Conservation (phyloP, 2,113 vertebrate species). For the Sinocyclocheilus anshuiensis region DNA sequence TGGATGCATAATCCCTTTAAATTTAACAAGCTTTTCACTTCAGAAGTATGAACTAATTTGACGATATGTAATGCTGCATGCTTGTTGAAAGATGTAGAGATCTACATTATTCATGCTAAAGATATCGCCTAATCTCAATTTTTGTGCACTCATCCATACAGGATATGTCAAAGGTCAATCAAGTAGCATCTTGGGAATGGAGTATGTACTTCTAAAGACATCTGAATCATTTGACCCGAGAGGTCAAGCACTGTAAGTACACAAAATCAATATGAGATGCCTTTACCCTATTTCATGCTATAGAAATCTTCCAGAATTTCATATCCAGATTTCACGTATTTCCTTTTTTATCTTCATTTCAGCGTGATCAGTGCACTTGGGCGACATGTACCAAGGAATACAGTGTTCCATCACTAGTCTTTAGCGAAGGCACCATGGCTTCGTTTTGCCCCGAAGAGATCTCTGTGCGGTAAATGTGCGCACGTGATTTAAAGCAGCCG, state of each 20-base stretch:
- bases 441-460: constrained; percentile 84
- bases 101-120: neutral
- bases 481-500: constrained; percentile 85
- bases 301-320: neutral
- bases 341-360: constrained; percentile 37
- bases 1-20: neutral
- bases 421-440: constrained; percentile 73
- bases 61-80: neutral
- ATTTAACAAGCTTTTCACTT: neutral
- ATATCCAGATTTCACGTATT: neutral
- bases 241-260: neutral
- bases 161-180: neutral
- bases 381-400: constrained; percentile 79
- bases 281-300: neutral
- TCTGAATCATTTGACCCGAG: neutral
- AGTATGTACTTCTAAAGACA: neutral
- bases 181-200: constrained; percentile 36
- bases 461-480: constrained; percentile 91
- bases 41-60: neutral
- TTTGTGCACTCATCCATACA: neutral
- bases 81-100: neutral
- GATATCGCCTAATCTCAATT: neutral
- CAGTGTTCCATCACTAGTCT: constrained; percentile 73
- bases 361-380: constrained; percentile 65
- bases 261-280: neutral